phyloP scores from a whole-genome alignment of 2,113 vertebrate species.

The Ptilorrhoa leucosticta region DNA sequence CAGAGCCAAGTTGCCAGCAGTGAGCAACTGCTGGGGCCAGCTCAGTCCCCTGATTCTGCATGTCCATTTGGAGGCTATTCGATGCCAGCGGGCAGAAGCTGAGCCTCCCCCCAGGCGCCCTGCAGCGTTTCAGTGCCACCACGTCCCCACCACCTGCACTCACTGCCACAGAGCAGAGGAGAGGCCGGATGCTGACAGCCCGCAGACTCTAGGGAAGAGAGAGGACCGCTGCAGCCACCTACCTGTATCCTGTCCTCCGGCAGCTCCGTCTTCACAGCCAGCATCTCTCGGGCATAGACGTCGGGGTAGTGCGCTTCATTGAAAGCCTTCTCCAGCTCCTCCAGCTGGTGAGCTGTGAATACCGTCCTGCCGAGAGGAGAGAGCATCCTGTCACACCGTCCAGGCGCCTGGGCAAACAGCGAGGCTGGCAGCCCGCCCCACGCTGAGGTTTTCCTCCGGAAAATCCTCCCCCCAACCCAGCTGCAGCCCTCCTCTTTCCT shows the following conservation, averaged over 20 bases:
- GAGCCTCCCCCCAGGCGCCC: accelerated
- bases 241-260: slow-evolving; percentile 97
- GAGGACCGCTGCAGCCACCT: neutral
- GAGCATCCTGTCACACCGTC: neutral
- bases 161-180: neutral
- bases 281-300: slow-evolving; percentile 92
- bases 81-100: neutral
- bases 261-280: slow-evolving; percentile 92
- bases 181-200: neutral
- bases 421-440: neutral
- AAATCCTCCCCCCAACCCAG: neutral
- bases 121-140: neutral
- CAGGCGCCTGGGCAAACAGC: neutral
- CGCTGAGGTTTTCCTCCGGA: neutral
- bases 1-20: neutral
- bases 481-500: neutral
- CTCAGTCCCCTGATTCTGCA: neutral
- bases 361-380: slow-evolving; percentile 79
- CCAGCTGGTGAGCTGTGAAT: slow-evolving; percentile 92
- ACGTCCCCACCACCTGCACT: neutral
- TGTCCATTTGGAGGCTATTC: neutral
- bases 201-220: accelerated
- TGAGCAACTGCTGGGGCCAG: neutral
- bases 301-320: slow-evolving; percentile 95
- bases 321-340: slow-evolving; percentile 95